Evolutionary conservation across 2,888 invertebrate species (phyloP), one percentile per base, ranked within the genome.

Genomic region (Cephonodes hylas): DNA sequence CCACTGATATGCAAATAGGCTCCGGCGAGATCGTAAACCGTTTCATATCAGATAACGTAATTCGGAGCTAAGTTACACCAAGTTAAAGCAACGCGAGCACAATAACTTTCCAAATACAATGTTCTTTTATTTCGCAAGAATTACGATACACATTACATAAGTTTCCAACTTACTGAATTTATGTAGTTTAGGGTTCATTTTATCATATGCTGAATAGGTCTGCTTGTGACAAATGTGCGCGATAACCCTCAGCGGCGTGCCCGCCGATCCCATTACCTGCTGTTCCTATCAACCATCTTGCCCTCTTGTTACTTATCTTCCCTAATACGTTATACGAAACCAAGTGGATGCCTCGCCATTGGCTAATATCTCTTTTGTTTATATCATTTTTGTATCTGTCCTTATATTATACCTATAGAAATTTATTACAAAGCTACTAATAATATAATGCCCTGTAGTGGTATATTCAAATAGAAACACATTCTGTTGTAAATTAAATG

Each of bases 1-100:
- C 71, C 76, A 76, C 88, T 86, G 88, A 89, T 89, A 90, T 90
- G 89, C 88, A 90, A 90, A 90, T 89, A 80, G 75, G 82, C 83
- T 79, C 84, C 78, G 79, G 72, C 79, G 74, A 85, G 83, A 89
- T 88, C 86, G 86, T 89, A 89, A 89, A 89, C 84, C 84, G 84
- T 86, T 85, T 84, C 79, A 80, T 82, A 89, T 88, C 89, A 80
- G 89, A 89, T 88, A 87, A 81, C 75, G 76, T 82, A 84, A 86
- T 88, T 86, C 78, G 75, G 81, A 80, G 77, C 79, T 77, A 80
- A 83, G 81, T 75, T 82, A 82, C 74, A 81, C 72, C 70, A 70
- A 77, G 69, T 77, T 77, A 63, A 72, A 70, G 65, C 65, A 66
- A 68, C 65, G 61, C 59, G 60, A 63, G 59, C 63, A 63, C 68